phyloP scores from a whole-genome alignment of 1,140 invertebrate species.

The Maconellicoccus hirsutus region DNA sequence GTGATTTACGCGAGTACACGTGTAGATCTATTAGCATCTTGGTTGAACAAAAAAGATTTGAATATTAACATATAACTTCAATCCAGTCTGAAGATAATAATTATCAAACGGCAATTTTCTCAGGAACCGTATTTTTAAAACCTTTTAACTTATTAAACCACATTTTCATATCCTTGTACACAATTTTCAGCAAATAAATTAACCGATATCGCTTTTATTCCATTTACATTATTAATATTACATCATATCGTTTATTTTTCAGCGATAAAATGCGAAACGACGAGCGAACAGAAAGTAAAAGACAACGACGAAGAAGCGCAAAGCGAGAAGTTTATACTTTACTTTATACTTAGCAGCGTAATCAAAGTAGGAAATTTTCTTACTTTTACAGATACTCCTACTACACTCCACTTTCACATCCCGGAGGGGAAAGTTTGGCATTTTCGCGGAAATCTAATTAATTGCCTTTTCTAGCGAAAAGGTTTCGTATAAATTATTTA shows the following conservation, averaged over 20 bases:
- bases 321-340: background rate
- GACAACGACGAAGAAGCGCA: no score
- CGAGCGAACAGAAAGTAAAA: background rate
- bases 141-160: background rate
- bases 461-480: background rate
- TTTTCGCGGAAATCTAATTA: background rate
- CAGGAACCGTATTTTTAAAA: background rate
- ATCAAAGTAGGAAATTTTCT: conserved; percentile 4
- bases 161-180: background rate
- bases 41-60: no score
- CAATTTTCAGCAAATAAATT: background rate
- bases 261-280: background rate
- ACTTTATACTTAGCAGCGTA: no score
- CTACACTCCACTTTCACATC: background rate
- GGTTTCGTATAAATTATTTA: conserved; percentile 5
- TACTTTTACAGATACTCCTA: background rate
- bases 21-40: no score
- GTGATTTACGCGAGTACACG: no score
- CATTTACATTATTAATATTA: conserved; percentile 21
- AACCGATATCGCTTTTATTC: conserved; percentile 12
- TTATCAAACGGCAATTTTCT: no score
- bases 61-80: no score
- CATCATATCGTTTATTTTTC: background rate
- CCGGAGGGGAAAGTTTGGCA: background rate
- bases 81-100: no score